Conservation (phyloP, 1,140 invertebrate species). For the Neodiprion fabricii region DNA sequence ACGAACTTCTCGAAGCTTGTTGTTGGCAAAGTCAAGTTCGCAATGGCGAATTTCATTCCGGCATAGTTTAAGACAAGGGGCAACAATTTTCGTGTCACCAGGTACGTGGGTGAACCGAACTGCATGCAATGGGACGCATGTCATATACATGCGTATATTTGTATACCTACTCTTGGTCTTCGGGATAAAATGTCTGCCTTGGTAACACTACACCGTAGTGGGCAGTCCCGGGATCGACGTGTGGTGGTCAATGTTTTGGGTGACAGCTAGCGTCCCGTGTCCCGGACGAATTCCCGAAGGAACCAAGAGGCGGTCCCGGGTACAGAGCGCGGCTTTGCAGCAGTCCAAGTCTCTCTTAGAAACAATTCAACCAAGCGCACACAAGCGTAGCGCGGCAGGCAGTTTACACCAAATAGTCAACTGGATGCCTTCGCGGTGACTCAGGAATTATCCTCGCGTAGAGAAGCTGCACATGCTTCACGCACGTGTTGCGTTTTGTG, state of each 20-base stretch:
- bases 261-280: conserved; percentile 44
- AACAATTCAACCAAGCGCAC: neutral
- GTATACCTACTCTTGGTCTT: too few species aligned
- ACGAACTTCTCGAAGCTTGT: too few species aligned
- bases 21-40: too few species aligned
- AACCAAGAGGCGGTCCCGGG: neutral
- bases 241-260: conserved; percentile 49
- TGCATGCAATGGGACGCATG: too few species aligned
- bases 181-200: too few species aligned
- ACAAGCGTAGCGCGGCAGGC: neutral
- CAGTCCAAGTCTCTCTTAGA: neutral
- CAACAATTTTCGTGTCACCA: too few species aligned
- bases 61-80: too few species aligned
- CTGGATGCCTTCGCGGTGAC: neutral
- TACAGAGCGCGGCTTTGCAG: neutral
- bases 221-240: neutral
- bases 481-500: neutral
- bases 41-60: too few species aligned
- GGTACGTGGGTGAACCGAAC: too few species aligned
- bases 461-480: neutral
- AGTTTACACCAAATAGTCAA: too few species aligned
- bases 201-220: neutral
- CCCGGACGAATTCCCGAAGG: conserved; percentile 17
- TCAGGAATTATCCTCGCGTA: neutral
- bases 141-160: too few species aligned